A percentile compares a stretch with the other conserved stretches of the same genome.
Evolutionary conservation across 1,140 invertebrate genomes (phyloP).

Genomic region (Pseudomyrmex cubaensis): DNA sequence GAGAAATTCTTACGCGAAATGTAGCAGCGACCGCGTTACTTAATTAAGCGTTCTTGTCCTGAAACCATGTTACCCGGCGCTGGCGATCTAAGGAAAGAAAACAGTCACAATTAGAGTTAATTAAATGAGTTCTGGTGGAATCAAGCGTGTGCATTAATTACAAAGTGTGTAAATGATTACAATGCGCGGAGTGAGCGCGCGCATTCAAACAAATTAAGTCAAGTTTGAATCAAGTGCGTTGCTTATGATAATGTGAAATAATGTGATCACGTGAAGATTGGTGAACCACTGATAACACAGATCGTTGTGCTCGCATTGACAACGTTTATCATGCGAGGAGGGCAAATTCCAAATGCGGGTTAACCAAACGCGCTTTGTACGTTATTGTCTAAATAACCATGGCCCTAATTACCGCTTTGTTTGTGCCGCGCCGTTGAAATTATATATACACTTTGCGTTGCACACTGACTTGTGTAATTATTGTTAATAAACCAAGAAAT

Average conservation of each 20-base stretch:
- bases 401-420: constrained; percentile 9
- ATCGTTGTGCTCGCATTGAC: not conserved
- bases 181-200: too few relatives aligned
- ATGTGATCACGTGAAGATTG: not conserved
- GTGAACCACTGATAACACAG: not conserved
- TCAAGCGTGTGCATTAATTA: not conserved
- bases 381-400: constrained; percentile 16
- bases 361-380: not conserved
- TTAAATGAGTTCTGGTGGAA: not conserved
- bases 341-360: not conserved
- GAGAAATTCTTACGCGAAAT: constrained; percentile 2
- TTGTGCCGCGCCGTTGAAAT: constrained; percentile 4
- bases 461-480: not conserved
- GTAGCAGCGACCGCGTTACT: not conserved
- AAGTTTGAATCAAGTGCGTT: not conserved
- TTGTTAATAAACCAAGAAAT: constrained; percentile 17
- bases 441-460: not conserved
- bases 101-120: not conserved
- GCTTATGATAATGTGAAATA: not conserved
- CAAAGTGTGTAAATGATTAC: too few relatives aligned
- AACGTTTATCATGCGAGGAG: not conserved
- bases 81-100: not conserved
- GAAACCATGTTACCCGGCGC: not conserved
- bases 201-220: too few relatives aligned
- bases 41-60: constrained; percentile 38